phyloP scores from a whole-genome alignment of 2,113 vertebrate species.

The Coregonus clupeaformis region DNA sequence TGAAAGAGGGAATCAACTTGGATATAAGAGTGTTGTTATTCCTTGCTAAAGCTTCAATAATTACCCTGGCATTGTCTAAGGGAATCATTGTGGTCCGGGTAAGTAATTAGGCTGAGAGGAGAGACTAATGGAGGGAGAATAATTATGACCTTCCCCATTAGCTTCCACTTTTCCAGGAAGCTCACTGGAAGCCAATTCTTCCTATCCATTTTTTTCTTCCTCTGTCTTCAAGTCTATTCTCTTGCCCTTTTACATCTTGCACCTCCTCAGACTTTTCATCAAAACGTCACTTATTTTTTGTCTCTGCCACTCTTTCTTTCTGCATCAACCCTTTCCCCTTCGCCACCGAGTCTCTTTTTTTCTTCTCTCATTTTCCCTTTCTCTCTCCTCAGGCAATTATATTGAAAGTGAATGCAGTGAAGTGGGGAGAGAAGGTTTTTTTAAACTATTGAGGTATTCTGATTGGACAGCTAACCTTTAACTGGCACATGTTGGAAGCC shows the following conservation, averaged over 20 bases:
- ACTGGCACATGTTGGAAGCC: constrained; percentile 46
- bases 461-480: constrained; percentile 41
- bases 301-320: constrained; percentile 4
- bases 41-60: constrained; percentile 31
- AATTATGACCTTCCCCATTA: constrained; percentile 36
- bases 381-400: constrained; percentile 51
- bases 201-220: constrained; percentile 1
- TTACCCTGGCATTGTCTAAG: constrained; percentile 38
- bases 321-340: not conserved
- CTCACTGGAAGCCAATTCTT: constrained; percentile 22
- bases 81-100: constrained; percentile 36
- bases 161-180: constrained; percentile 9
- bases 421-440: constrained; percentile 44
- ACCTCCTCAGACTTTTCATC: constrained; percentile 4
- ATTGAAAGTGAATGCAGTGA: constrained; percentile 41
- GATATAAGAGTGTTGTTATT: constrained; percentile 24
- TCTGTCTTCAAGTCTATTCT: constrained; percentile 16
- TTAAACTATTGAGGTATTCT: constrained; percentile 42
- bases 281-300: not conserved
- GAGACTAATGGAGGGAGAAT: constrained; percentile 37
- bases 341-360: not conserved
- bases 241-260: constrained; percentile 9
- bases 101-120: constrained; percentile 46
- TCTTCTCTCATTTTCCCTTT: constrained; percentile 23
- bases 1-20: not conserved